Evolutionary conservation across 1,140 invertebrate species (phyloP).

Genomic region (Euschistus heros): DNA sequence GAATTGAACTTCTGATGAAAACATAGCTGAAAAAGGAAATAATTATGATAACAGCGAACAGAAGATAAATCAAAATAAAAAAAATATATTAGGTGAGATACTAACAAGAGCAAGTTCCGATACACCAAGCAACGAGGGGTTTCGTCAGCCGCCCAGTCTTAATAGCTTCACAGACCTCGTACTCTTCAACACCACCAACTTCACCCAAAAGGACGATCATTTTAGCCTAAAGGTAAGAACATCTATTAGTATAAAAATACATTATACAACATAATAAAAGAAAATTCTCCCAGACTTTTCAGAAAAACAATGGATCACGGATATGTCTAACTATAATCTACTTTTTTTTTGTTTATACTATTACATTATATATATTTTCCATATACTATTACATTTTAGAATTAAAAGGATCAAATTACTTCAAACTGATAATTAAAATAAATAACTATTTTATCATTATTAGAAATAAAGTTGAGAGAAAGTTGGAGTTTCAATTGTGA

Average conservation of each 20-base stretch:
- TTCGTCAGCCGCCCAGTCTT: constrained; percentile 76
- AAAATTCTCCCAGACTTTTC: too few relatives aligned
- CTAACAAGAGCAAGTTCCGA: constrained; percentile 74
- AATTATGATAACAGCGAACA: neutral
- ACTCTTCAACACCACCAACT: constrained; percentile 98
- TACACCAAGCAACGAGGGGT: constrained; percentile 96
- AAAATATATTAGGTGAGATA: constrained; percentile 6
- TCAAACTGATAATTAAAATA: too few relatives aligned
- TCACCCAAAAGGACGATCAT: constrained; percentile 94
- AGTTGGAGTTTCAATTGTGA: too few relatives aligned
- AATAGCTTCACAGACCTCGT: constrained; percentile 87
- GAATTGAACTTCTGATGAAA: constrained; percentile 96
- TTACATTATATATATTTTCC: too few relatives aligned
- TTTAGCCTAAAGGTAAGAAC: constrained; percentile 53
- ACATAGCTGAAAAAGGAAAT: constrained; percentile 54
- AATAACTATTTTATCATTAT: too few relatives aligned
- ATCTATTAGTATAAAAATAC: neutral
- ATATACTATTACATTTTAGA: too few relatives aligned
- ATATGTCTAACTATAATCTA: too few relatives aligned
- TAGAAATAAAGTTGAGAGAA: too few relatives aligned
- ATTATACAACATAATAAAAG: too few relatives aligned
- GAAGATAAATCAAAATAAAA: neutral
- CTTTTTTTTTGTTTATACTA: too few relatives aligned
- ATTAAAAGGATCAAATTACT: too few relatives aligned
- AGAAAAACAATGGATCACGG: too few relatives aligned